Percentiles rank a stretch among this genome's conserved stretches.
Evolutionary conservation across 2,113 vertebrate species (phyloP).

Genomic region (Rhea pennata): DNA sequence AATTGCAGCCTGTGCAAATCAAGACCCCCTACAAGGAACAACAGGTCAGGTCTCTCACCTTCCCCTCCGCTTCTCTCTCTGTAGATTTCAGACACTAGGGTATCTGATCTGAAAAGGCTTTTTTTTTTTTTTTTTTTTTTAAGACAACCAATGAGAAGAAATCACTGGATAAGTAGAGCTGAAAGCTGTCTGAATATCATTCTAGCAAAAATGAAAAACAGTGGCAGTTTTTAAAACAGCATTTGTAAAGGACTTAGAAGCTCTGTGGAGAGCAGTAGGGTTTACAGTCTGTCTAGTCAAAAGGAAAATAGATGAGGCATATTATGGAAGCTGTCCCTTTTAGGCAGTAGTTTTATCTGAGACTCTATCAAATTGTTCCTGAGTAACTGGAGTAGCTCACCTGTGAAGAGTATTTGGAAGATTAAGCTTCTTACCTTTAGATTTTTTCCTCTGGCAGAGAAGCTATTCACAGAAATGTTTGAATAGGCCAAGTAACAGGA

Average conservation of each 20-base stretch:
- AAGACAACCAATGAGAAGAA: background rate
- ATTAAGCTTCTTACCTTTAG: background rate
- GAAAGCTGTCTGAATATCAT: background rate
- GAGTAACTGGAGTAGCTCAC: background rate
- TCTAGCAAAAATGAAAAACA: background rate
- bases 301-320: background rate
- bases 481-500: background rate
- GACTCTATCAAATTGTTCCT: background rate
- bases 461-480: background rate
- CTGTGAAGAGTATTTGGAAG: background rate
- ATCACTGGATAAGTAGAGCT: background rate
- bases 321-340: background rate
- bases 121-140: background rate
- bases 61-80: background rate
- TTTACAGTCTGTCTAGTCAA: background rate
- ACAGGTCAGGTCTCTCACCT: slow-evolving; percentile 82
- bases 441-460: background rate
- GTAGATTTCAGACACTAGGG: background rate
- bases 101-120: background rate
- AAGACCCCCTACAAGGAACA: slow-evolving; percentile 95
- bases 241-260: background rate
- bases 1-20: slow-evolving; percentile 90
- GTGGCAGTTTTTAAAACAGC: background rate
- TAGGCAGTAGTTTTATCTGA: background rate
- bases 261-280: background rate